These are phyloP conservation scores for Maccullochella peelii DNA, from an alignment of 2,113 vertebrate species.

Conservation along the genomic window DNA sequence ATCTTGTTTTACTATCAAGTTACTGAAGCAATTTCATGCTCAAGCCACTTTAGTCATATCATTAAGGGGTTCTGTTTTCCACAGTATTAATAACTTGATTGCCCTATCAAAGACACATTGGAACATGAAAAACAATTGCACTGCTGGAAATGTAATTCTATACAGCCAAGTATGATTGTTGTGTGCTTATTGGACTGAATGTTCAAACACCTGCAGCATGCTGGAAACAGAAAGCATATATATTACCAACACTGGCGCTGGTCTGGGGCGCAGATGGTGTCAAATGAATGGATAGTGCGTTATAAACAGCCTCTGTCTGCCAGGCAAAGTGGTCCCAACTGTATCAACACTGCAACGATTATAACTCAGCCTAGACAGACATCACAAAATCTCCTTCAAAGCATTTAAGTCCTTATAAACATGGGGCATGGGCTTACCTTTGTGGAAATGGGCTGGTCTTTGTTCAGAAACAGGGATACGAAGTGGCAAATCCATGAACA, in stretches of 20 bases:
- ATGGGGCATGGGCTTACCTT: background rate
- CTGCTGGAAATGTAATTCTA: background rate
- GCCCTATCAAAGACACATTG: background rate
- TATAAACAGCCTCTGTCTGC: constrained; percentile 39
- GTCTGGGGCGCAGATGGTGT: constrained; percentile 37
- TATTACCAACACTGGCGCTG: constrained; percentile 20
- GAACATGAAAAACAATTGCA: no score
- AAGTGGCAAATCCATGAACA: background rate
- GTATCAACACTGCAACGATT: constrained; percentile 48
- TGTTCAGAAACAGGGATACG: constrained; percentile 9
- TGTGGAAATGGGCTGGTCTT: constrained; percentile 17
- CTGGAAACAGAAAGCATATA: constrained; percentile 26
- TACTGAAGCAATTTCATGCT: background rate
- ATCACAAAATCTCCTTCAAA: constrained; percentile 38
- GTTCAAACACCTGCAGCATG: constrained; percentile 24
- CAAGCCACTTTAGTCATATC: background rate
- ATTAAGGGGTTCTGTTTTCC: background rate
- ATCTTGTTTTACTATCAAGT: background rate
- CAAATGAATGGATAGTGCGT: constrained; percentile 25
- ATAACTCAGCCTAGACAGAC: constrained; percentile 41
- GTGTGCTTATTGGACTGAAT: constrained; percentile 12
- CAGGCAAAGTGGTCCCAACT: constrained; percentile 48
- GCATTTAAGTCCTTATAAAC: constrained; percentile 12
- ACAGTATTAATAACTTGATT: background rate
- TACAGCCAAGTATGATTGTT: background rate